A percentile compares a stretch with the other conserved stretches of the same genome.
Conservation (phyloP, 2,888 invertebrate species). For the Gandaritis pyraliata region DNA sequence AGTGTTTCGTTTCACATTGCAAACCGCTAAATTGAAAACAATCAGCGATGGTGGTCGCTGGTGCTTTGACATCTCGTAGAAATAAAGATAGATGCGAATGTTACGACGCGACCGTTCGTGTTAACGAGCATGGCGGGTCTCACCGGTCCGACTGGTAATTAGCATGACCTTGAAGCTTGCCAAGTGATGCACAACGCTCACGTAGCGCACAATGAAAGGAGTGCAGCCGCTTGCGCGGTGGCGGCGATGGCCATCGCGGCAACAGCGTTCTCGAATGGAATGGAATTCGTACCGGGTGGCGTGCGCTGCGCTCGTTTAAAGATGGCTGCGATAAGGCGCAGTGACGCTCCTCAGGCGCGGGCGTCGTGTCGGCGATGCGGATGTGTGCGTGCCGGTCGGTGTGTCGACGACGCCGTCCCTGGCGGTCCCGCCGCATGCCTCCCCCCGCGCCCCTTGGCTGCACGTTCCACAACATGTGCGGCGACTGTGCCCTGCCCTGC, state of each 20-base stretch:
- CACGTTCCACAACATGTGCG: conserved; percentile 83
- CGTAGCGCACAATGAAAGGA: conserved; percentile 68
- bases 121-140: conserved; percentile 60
- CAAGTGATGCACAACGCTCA: conserved; percentile 55
- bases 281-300: conserved; percentile 80
- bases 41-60: conserved; percentile 25
- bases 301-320: conserved; percentile 80
- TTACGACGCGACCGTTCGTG: conserved; percentile 42
- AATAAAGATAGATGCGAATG: conserved; percentile 31
- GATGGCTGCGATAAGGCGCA: conserved; percentile 82
- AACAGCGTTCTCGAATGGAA: conserved; percentile 73
- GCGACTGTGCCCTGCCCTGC: conserved; percentile 51
- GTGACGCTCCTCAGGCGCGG: conserved; percentile 79
- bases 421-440: conserved; percentile 61
- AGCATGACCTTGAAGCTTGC: conserved; percentile 72
- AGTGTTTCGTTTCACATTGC: conserved; percentile 10
- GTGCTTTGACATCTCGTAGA: conserved; percentile 28
- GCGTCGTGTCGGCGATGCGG: conserved; percentile 70
- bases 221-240: conserved; percentile 56
- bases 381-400: conserved; percentile 75
- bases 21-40: conserved; percentile 24
- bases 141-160: conserved; percentile 73
- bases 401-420: conserved; percentile 69
- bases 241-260: conserved; percentile 63
- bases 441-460: conserved; percentile 53